Base-by-base conservation (phyloP, 2,888 invertebrate genomes). In the Didymodactylos carnosus region DNA sequence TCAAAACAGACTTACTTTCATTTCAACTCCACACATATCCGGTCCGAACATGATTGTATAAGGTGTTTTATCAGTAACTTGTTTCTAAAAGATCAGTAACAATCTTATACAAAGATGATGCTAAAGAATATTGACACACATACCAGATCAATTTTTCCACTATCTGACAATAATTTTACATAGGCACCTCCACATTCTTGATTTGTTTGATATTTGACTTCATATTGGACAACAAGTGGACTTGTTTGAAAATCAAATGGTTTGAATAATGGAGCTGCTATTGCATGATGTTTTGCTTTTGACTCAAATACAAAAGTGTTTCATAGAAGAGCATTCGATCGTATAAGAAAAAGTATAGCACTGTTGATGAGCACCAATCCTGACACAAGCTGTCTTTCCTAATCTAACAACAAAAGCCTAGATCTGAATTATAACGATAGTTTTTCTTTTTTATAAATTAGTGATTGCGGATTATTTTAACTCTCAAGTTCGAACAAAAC, bases 41-140 rank as follows among this genome's bases (percentile, higher is more conserved):
- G 97, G 97, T 0, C 98, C 98, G 85, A 98, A 99, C 98, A 99
- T 98, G 80, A 99, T 92, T 3, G 94, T 91, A 85, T 97, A 99
- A 0, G 94, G 90, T 0, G 95, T 94, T 85, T 93, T 94, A 85
- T 98, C 97, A 83, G 91, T 87, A 85, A 97, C 94, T 80, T 88
- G 86, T 77, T 87, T 88, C 82, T 86, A 80, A 73, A 80, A 79
- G 70, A 46, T 73, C 70, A 76, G 76, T 69, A 29, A 53, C 73
- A 69, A 49, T 49, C n/a, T 14, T 27, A 62, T 62, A 3, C 29
- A 10, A 49, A 14, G 2, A 10, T 10, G 25, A 14, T 10, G 3
- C 10, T 23, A 5, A 49, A 49, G 3, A 14, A 49, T 49, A 23
- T 4, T 14, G 19, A 23, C 10, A 23, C 29, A 23, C 23, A 39